Conservation (phyloP, 2,888 invertebrate species). For the Stenolophus ochropezus region DNA sequence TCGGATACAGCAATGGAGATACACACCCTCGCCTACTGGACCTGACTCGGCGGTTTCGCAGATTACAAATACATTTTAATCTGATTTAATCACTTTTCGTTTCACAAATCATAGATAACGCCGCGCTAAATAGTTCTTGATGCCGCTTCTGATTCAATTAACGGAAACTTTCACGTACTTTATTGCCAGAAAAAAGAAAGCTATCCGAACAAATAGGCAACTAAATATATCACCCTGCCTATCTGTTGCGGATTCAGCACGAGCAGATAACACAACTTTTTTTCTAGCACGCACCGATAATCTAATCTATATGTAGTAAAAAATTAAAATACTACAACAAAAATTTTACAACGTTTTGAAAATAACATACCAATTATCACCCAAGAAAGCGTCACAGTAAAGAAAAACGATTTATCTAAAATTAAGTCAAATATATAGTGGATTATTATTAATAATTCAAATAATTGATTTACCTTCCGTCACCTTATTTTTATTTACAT, state of each 20-base stretch:
- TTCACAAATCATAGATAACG: slow-evolving; percentile 41
- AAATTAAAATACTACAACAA: no score
- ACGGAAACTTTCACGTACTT: background rate
- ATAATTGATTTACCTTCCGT: no score
- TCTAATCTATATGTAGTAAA: no score
- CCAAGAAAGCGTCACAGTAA: no score
- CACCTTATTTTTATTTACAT: no score
- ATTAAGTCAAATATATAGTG: no score
- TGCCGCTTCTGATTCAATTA: background rate
- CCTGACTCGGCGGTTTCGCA: slow-evolving; percentile 23
- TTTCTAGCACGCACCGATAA: background rate
- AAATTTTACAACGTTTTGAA: no score
- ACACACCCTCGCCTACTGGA: background rate
- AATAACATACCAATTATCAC: no score
- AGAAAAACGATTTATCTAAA: no score
- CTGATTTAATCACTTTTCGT: slow-evolving; percentile 35
- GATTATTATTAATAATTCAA: no score
- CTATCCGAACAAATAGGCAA: background rate
- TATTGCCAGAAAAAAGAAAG: background rate
- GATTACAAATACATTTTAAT: slow-evolving; percentile 43
- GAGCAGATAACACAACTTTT: background rate
- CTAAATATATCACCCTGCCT: background rate
- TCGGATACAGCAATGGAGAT: slow-evolving; percentile 10
- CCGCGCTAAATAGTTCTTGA: slow-evolving; percentile 30
- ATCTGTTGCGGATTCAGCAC: background rate